Evolutionary conservation across 2,888 invertebrate species (phyloP).

Genomic region (Lypha dubia): DNA sequence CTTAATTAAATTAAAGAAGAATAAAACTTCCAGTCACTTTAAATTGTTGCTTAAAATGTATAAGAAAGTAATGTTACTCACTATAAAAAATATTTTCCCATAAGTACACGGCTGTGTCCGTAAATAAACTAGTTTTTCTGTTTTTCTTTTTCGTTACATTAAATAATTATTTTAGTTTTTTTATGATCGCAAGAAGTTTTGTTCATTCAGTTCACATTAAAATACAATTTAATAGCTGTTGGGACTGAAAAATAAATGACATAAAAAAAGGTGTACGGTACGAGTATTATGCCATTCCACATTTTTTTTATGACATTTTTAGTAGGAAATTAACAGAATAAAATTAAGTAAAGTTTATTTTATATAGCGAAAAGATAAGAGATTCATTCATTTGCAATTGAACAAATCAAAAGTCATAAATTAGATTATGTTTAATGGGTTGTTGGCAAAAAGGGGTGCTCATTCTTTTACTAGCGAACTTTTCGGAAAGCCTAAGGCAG

Average conservation of each 20-base stretch:
- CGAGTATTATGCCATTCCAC: slow-evolving; percentile 43
- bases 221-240: slow-evolving; percentile 50
- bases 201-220: slow-evolving; percentile 37
- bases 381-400: no score
- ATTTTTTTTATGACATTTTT: slow-evolving; percentile 12
- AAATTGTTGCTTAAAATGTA: slow-evolving; percentile 24
- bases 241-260: slow-evolving; percentile 45
- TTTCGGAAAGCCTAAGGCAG: no score
- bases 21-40: slow-evolving; percentile 28
- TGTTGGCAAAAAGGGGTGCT: no score
- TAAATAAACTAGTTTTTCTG: slow-evolving; percentile 57
- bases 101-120: slow-evolving; percentile 1
- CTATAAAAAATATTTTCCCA: slow-evolving; percentile 53
- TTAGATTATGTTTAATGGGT: no score
- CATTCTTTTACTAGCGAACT: no score
- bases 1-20: slow-evolving; percentile 58
- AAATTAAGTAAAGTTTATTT: no score
- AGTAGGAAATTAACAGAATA: background rate
- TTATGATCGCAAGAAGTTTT: slow-evolving; percentile 44
- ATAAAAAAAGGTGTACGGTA: slow-evolving; percentile 41
- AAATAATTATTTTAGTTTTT: background rate
- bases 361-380: no score
- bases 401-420: no score
- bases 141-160: slow-evolving; percentile 20
- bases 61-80: slow-evolving; percentile 38